phyloP scores from a whole-genome alignment of 1,140 invertebrate genomes.

The Zaprionus vittiger region DNA sequence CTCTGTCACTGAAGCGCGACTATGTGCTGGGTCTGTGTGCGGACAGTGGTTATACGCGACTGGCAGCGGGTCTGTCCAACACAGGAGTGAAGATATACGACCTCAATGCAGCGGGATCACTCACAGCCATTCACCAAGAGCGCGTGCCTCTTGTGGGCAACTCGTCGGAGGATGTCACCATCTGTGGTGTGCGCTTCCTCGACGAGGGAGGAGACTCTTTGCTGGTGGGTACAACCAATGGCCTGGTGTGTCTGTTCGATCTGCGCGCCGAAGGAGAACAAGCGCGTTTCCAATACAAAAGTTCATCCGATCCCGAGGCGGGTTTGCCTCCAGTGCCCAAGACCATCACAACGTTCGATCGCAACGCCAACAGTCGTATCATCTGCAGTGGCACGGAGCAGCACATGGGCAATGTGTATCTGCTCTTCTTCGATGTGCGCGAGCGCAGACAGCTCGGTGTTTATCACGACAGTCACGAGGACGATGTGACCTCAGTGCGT shows the following conservation, averaged over 20 bases:
- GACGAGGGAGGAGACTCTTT: constrained; percentile 60
- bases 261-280: constrained; percentile 56
- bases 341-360: constrained; percentile 90
- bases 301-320: constrained; percentile 83
- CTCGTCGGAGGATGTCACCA: not conserved
- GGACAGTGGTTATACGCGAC: constrained; percentile 47
- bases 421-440: constrained; percentile 93
- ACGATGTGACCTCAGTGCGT: constrained; percentile 92
- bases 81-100: constrained; percentile 66
- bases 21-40: constrained; percentile 63
- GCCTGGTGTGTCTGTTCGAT: constrained; percentile 69
- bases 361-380: constrained; percentile 89
- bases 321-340: constrained; percentile 79
- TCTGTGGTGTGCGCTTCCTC: constrained; percentile 70
- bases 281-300: constrained; percentile 55
- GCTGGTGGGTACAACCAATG: constrained; percentile 69
- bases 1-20: constrained; percentile 56
- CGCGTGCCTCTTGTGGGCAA: not conserved
- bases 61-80: constrained; percentile 69
- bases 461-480: constrained; percentile 94
- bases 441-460: constrained; percentile 89
- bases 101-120: constrained; percentile 27
- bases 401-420: constrained; percentile 89
- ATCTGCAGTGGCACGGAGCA: constrained; percentile 92
- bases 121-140: constrained; percentile 15